Base-by-base conservation (phyloP, 2,888 invertebrate genomes). In the Limnephilus auricula region DNA sequence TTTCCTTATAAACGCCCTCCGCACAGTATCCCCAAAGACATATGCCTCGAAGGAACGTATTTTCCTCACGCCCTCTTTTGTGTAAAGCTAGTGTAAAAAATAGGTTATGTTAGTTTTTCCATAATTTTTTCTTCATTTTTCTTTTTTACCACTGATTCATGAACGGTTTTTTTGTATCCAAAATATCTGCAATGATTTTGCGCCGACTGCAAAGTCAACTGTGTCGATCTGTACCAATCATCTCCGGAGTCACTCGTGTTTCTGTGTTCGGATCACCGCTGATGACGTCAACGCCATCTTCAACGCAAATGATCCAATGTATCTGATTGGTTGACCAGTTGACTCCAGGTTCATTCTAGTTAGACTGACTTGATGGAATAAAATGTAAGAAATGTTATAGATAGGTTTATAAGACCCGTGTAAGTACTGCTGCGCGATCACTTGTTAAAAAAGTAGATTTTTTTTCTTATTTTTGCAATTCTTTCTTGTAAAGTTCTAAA, bases 241-340 rank as follows among this genome's bases (percentile, higher is more conserved):
- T 31, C 13, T 15, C 5, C 18, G 32, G 4, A 18, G 80, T 32
- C 31, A 31, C 15, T 32, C 80, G 32, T 80, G 31, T 80, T 80
- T 31, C 40, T 30, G 30, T 30, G 45, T 40, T 80, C 80, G 32
- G 80, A 80, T 80, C 32, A 15, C 31, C 30, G 80, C 80, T n/a
- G 84, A 37, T 37, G 85, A 34, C 85, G 85, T 34, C 85, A 25
- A 37, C 85, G 45, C 40, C 37, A 85, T 40, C 37, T 85, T n/a
- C 32, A 37, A 37, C 82, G 82, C 34, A 34, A 90, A 90, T 90
- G 90, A 50, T 34, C 83, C n/a, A 32, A 50, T 5, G 65, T 13
- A 79, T 90, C 82, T 84, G 82, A 90, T 90, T 90, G 90, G 90
- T 78, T 84, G 30, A 37, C 12, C 84, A 37, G 34, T 90, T 90